phyloP scores from a whole-genome alignment of 2,888 invertebrate genomes.

The Micropterix aruncella region DNA sequence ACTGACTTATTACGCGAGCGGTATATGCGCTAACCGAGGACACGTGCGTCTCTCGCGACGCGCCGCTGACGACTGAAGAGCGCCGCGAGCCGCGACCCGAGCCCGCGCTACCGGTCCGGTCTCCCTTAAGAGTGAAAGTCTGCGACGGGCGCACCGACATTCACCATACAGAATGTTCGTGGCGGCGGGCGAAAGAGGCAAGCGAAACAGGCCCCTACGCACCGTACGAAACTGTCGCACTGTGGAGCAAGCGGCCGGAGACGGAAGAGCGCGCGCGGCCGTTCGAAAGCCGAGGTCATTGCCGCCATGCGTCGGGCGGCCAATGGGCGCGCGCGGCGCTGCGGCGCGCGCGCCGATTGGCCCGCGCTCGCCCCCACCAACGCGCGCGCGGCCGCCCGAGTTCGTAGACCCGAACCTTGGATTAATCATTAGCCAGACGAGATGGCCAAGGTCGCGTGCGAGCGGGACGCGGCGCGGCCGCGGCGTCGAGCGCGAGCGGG shows the following conservation, averaged over 20 bases:
- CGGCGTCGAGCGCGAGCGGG: constrained; percentile 26
- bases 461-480: constrained; percentile 30
- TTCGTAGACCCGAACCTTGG: constrained; percentile 78
- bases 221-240: constrained; percentile 36
- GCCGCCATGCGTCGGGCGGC: constrained; percentile 43
- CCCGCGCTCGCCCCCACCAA: constrained; percentile 21
- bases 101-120: constrained; percentile 25
- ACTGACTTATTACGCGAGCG: no score
- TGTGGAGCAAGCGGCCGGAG: constrained; percentile 40
- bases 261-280: constrained; percentile 54
- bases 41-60: constrained; percentile 26
- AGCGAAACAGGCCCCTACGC: constrained; percentile 38
- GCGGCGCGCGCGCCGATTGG: constrained; percentile 32
- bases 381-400: constrained; percentile 34
- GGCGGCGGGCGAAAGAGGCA: constrained; percentile 21
- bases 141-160: constrained; percentile 39
- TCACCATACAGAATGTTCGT: constrained; percentile 39
- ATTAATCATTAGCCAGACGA: constrained; percentile 64
- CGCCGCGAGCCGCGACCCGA: constrained; percentile 10
- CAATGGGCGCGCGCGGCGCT: constrained; percentile 36
- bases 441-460: constrained; percentile 54
- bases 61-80: constrained; percentile 19
- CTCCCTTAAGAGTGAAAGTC: constrained; percentile 37
- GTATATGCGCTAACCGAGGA: constrained; percentile 38
- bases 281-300: constrained; percentile 75